Evolutionary conservation across 2,113 vertebrate genomes (phyloP), one percentile per base, ranked within the genome.

Genomic region (Brachypodius melanocephalos): DNA sequence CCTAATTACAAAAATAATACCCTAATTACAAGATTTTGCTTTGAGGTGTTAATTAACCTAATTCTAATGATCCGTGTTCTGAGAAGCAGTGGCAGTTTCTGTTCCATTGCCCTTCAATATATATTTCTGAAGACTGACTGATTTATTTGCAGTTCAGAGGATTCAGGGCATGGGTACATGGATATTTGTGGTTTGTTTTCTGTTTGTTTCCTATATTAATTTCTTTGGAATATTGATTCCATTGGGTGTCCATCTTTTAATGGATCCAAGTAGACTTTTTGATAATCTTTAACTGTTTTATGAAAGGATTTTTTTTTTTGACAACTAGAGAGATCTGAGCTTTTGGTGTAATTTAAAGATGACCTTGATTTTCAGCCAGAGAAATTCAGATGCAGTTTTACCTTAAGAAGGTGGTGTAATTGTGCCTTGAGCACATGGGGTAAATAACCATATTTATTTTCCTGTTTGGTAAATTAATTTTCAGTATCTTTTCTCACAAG

Each of bases 21-120:
- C 5, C 88, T 89, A 96, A 95, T 95, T 92, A 89, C 63, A 61
- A 74, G 38, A 32, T 87, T 91, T 95, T 87, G 46, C 63, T 96
- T 93, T 90, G 55, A 95, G 94, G 74, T 93, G 58, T 85, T 95
- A 94, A 95, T 96, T 94, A 82, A 82, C 36, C 71, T 78, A 82
- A 63, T 93, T 92, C 59, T 54, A 73, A 77, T 58, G 65, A 90
- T 92, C 31, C 10, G 2, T 31, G 9, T 72, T 95, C 46, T 89
- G 85, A 76, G 89, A 61, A 78, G 73, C 32, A 87, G 11, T 74
- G n/a, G 17, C 55, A 63, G 3, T 49, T 88, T 93, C 68, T 36
- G 12, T 76, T 76, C 18, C 29, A 19, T 74, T 89, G 69, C 26
- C n/a, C 22, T 85, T 58, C 43, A 51, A 3, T 76, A 32, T 0